phyloP scores from a whole-genome alignment of 2,797 vertebrate genomes.

The Diplodus sargus region DNA sequence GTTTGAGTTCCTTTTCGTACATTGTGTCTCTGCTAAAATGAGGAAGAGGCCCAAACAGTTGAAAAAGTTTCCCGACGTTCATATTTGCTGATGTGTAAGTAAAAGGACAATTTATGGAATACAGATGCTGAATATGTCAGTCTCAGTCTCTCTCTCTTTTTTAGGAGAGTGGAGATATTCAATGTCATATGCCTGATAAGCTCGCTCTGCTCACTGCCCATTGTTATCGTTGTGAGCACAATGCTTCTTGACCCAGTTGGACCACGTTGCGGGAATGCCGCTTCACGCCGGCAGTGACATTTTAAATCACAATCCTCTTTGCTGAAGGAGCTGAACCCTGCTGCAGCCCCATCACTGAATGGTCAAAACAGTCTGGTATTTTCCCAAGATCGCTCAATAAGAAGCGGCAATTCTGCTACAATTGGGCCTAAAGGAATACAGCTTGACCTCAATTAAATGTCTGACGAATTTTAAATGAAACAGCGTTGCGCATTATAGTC shows the following conservation, averaged over 20 bases:
- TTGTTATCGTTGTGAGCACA: conserved; percentile 56
- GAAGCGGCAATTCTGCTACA: conserved; percentile 1
- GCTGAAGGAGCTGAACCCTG: conserved; percentile 62
- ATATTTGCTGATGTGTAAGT: conserved; percentile 9
- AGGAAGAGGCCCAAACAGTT: conserved; percentile 4
- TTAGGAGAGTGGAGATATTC: conserved; percentile 9
- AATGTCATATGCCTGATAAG: conserved; percentile 7
- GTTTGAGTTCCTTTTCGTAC: neutral
- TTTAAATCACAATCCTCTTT: conserved; percentile 72
- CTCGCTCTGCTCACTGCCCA: conserved; percentile 9
- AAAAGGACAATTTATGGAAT: conserved; percentile 7
- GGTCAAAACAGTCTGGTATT: conserved; percentile 36
- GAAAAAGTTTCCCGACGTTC: neutral
- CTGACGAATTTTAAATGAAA: neutral
- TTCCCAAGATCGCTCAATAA: conserved; percentile 4
- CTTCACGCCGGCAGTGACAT: conserved; percentile 64
- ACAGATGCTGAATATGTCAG: conserved; percentile 3
- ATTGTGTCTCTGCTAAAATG: conserved; percentile 8
- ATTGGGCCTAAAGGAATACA: conserved; percentile 1
- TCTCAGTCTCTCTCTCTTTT: conserved; percentile 6
- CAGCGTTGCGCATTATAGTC: neutral
- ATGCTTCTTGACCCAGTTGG: conserved; percentile 71
- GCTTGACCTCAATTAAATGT: conserved; percentile 12
- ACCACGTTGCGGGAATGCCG: conserved; percentile 40
- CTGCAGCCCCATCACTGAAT: conserved; percentile 44